Evolutionary conservation across 2,888 invertebrate genomes (phyloP), one percentile per base, ranked within the genome.

Genomic region (Orthonychiurus folsomi): DNA sequence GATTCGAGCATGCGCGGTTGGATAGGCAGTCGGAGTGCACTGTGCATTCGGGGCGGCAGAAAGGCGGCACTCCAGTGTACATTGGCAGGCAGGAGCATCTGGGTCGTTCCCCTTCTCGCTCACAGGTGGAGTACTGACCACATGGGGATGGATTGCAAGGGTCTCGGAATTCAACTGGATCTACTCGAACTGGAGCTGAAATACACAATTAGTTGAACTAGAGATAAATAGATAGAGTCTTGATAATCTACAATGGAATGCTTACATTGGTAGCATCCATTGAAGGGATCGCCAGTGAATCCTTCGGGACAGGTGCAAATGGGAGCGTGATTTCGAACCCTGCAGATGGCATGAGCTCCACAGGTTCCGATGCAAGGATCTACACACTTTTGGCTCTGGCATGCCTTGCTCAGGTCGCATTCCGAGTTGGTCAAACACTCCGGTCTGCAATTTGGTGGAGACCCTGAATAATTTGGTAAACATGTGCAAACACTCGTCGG

Each of bases 61-160:
- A 66, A 53, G 67, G 67, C 27, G 66, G 66, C 25, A 27, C 57
- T 28, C 63, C 64, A 47, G 61, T 57, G 58, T 61, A 66, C 27
- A 86, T 83, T 56, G 86, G 83, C 26, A 87, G 75, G 75, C 90
- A 90, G 67, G 86, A 85, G 74, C 90, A 90, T 28, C 85, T 79
- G 0, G 86, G 85, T 76, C 85, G 84, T 56, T 81, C 82, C 69
- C 85, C 84, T 63, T 80, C 79, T 60, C 78, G 78, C 47, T 80
- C 80, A 73, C 91, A 92, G 12, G 84, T 77, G 24, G 89, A 86
- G 75, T 88, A 86, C 2, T 85, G 82, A 26, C 91, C 90, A 76
- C 91, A 91, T 3, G 89, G 89, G 2, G 86, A 85, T 59, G 89
- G 88, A 67, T 80, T 77, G 74, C 90, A 90, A 1, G 88, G 88